A percentile compares a stretch with the other conserved stretches of the same genome.
These are phyloP conservation scores for Poecilia gillii DNA, from an alignment of 2,797 vertebrate genomes.

Conservation along the genomic window DNA sequence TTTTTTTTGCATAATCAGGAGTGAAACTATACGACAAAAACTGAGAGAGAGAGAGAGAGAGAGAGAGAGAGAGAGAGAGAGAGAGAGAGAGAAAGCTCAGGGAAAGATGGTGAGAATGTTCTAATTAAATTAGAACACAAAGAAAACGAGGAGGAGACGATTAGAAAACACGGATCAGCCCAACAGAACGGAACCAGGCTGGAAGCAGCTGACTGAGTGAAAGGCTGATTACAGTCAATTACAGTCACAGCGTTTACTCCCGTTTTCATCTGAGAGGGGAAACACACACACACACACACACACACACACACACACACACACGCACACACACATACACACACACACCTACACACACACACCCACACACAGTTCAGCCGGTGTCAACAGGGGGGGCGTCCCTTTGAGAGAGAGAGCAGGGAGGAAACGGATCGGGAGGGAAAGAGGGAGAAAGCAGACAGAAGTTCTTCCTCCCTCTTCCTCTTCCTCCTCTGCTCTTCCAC, in stretches of 20 bases:
- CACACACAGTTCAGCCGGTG: conserved; percentile 43
- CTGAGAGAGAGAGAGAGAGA: neutral
- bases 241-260: conserved; percentile 2
- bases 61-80: neutral
- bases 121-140: conserved; percentile 73
- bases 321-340: neutral
- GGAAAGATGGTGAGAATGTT: conserved; percentile 36
- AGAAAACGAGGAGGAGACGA: conserved; percentile 59
- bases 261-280: conserved; percentile 4
- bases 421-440: conserved; percentile 13
- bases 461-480: conserved; percentile 30
- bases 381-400: conserved; percentile 33
- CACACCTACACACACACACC: neutral
- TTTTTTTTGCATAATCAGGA: conserved; percentile 76
- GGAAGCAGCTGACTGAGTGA: conserved; percentile 17
- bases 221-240: conserved; percentile 48
- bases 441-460: conserved; percentile 34
- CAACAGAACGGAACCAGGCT: conserved; percentile 38
- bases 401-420: neutral
- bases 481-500: conserved; percentile 32
- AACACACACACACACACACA: conserved; percentile 11
- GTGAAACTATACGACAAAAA: conserved; percentile 28
- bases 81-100: neutral
- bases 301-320: neutral
- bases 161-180: conserved; percentile 37